Base-by-base conservation (phyloP, 2,888 invertebrate species). In the Hemicrepidius hirtus region DNA sequence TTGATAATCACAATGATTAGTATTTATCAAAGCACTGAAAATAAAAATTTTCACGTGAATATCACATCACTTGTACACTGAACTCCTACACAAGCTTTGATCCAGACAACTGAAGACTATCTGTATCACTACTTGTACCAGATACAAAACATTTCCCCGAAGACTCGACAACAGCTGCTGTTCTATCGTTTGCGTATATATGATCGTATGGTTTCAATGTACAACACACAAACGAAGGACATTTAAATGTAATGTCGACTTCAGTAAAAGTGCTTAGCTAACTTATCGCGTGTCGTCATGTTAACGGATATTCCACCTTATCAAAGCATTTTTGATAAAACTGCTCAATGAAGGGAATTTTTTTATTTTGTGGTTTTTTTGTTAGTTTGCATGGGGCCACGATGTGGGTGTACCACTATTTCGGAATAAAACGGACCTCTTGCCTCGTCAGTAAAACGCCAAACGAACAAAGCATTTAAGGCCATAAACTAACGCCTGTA, bases 171-270 rank as follows among this genome's bases (percentile, higher is more conserved):
- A 63, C 37, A 20, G 35, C 64, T 49, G 64, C 64, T 46, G 64
- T 44, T 64, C 64, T 64, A 64, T 62, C 41, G 60, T 44, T 24
- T 60, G 60, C 60, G 37, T 57, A 37, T 57, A 37, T 57, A 57
- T 40, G 57, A 57, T 57, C 57, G 57, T 57, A 35, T 35, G 35
- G 41, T 41, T 41, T n/a, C 41, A 60, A 24, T 41, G 41, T 63
- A 63, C 63, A 50, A 49, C 50, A 13, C 62, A 50, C 50, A 16
- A 46, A 4, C 49, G 64, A 64, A 64, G 64, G 64, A 49, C 50
- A 64, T 49, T 32, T 64, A 64, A 64, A 64, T 24, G 49, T 50
- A 64, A 28, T 35, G 32, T 64, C 32, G 49, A 35, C 12, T 50
- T 28, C 9, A 46, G 28, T 44, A 62, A 49, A 64, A 64, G 37